Evolutionary conservation across 2,888 invertebrate species (phyloP).

Genomic region (Zygothrica quintamaculata): DNA sequence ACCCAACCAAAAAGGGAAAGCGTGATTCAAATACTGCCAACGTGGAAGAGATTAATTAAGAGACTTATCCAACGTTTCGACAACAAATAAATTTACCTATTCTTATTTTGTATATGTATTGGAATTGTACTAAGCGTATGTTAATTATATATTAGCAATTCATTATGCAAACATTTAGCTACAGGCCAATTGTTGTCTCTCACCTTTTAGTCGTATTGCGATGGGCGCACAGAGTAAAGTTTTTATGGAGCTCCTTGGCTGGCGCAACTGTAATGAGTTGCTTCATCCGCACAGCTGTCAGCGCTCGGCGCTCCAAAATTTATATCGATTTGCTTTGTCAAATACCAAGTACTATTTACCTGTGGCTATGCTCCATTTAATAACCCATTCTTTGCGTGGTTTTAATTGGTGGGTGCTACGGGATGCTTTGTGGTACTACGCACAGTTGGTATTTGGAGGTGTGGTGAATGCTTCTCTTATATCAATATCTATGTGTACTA

Average conservation of each 20-base stretch:
- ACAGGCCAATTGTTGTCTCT: background rate
- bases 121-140: conserved; percentile 27
- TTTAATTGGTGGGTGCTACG: conserved; percentile 39
- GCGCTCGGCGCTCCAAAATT: conserved; percentile 36
- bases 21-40: conserved; percentile 86
- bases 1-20: conserved; percentile 81
- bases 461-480: conserved; percentile 41
- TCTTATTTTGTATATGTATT: conserved; percentile 28
- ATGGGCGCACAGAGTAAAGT: conserved; percentile 76
- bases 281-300: conserved; percentile 68
- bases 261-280: conserved; percentile 60
- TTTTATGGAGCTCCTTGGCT: conserved; percentile 45
- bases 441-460: conserved; percentile 51
- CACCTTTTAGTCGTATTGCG: conserved; percentile 12
- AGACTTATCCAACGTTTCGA: background rate
- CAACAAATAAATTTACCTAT: conserved; percentile 9
- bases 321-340: conserved; percentile 45
- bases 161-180: conserved; percentile 1
- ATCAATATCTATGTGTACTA: conserved; percentile 51
- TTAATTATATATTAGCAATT: conserved; percentile 21
- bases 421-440: conserved; percentile 57
- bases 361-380: conserved; percentile 59
- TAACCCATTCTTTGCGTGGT: conserved; percentile 46
- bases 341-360: conserved; percentile 72
- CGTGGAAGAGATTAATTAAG: conserved; percentile 89